These are phyloP conservation scores for Drosophila pseudoananassae DNA, from an alignment of 1,140 invertebrate genomes.

Conservation along the genomic window DNA sequence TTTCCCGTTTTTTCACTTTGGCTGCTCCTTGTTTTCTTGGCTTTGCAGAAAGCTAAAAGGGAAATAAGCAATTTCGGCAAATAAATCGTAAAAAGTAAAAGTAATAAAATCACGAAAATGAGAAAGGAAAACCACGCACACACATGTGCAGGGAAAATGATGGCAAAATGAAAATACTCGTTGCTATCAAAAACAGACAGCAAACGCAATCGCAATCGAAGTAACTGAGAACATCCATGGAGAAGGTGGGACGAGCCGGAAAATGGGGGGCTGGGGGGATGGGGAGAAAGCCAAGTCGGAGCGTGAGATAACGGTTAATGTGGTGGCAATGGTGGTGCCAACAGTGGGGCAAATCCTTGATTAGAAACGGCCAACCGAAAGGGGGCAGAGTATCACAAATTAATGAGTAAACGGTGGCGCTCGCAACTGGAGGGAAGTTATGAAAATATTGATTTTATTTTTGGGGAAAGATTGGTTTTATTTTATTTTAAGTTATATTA, in stretches of 20 bases:
- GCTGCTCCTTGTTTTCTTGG: slow-evolving; percentile 4
- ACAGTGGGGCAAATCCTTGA: slow-evolving; percentile 37
- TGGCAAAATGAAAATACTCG: slow-evolving; percentile 57
- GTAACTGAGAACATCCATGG: slow-evolving; percentile 50
- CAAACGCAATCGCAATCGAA: slow-evolving; percentile 54
- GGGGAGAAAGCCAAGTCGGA: slow-evolving; percentile 6
- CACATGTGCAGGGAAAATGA: slow-evolving; percentile 40
- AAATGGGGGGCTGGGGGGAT: background rate
- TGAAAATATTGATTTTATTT: slow-evolving; percentile 47
- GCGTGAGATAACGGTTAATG: slow-evolving; percentile 56
- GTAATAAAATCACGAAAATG: slow-evolving; percentile 82
- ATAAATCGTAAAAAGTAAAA: slow-evolving; percentile 82
- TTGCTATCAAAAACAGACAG: slow-evolving; percentile 66
- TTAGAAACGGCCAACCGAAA: slow-evolving; percentile 31
- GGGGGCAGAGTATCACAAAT: slow-evolving; percentile 26
- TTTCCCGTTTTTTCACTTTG: slow-evolving; percentile 10
- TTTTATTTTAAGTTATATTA: no score
- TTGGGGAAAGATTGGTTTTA: background rate
- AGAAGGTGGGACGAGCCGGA: background rate
- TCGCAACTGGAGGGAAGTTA: slow-evolving; percentile 11
- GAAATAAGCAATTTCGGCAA: slow-evolving; percentile 82
- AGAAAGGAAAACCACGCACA: slow-evolving; percentile 65
- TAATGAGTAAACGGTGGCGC: slow-evolving; percentile 44
- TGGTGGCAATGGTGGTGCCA: slow-evolving; percentile 47
- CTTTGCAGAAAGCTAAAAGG: slow-evolving; percentile 40